phyloP scores from a whole-genome alignment of 2,888 invertebrate genomes.

The Chrysolina oricalcia region DNA sequence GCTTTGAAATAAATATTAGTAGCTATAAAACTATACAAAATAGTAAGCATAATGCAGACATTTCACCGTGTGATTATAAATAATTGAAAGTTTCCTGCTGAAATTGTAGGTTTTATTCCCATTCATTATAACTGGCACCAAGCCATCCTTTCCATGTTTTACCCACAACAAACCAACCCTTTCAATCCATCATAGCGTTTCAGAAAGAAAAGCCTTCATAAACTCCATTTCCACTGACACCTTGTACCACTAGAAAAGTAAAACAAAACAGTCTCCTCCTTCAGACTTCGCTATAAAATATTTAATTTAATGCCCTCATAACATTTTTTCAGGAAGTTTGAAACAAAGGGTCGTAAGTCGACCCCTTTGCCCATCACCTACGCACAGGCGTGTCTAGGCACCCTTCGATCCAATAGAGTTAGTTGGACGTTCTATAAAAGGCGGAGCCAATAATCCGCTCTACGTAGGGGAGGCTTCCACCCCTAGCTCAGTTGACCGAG shows the following conservation, averaged over 20 bases:
- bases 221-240: constrained; percentile 17
- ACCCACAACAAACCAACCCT: constrained; percentile 3
- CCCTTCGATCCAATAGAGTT: constrained; percentile 34
- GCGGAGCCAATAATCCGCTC: constrained; percentile 40
- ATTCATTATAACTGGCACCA: background rate
- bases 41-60: background rate
- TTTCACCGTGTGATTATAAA: background rate
- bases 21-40: background rate
- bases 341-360: constrained; percentile 54
- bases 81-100: background rate
- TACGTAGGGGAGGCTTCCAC: constrained; percentile 44
- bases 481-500: constrained; percentile 35
- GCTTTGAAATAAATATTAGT: background rate
- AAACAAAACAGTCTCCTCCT: constrained; percentile 41
- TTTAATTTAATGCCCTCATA: constrained; percentile 48
- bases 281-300: constrained; percentile 40
- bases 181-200: constrained; percentile 12
- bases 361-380: constrained; percentile 56
- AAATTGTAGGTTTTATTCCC: background rate
- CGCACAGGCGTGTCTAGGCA: constrained; percentile 59
- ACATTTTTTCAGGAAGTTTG: constrained; percentile 43
- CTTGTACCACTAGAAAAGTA: constrained; percentile 27
- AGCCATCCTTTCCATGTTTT: constrained; percentile 1
- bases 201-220: background rate
- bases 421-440: constrained; percentile 25